Evolutionary conservation across 2,113 vertebrate species (phyloP), one percentile per base, ranked within the genome.

Genomic region (Orthonyx spaldingii): DNA sequence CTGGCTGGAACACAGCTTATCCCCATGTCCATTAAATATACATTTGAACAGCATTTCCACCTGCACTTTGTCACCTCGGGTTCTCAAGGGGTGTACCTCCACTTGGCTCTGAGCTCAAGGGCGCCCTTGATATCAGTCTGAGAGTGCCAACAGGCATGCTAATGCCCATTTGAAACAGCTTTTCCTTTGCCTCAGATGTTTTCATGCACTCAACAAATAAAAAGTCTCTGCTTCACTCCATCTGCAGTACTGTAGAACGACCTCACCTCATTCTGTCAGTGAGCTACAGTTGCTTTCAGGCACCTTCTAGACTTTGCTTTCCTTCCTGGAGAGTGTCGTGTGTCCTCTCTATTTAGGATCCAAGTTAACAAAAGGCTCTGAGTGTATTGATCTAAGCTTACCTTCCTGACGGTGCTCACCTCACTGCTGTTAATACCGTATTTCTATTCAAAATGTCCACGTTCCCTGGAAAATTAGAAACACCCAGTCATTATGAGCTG

Each of bases 11-110:
- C 82, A 91, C 56, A 84, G 90, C 82, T 90, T 85, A 86, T 92
- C 82, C 94, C 92, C 84, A 60, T 75, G 92, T 96, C 95, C 96
- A 97, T 97, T 96, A 97, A 97, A 97, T 96, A 96, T 96, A 96
- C 95, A 97, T 97, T 96, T 96, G 93, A 97, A 96, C 93, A 97
- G 90, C 88, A 96, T 89, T 97, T 97, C 94, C 71, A 94, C 88
- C 92, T 95, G 93, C 95, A 95, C 93, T 97, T 93, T 97, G 92
- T 94, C 96, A 96, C 96, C 95, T 96, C 8, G 0, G 64, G 85
- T 89, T 95, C 95, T 97, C 95, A 68, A 85, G 94, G 75, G 93
- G 94, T 96, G 72, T 86, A 95, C 85, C 90, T 95, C 94, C 94
- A 96, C 95, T 97, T 96, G 95, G 96, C 94, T 95, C 92, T 9